Percentiles rank a stretch among this genome's conserved stretches.
Evolutionary conservation across 2,113 vertebrate genomes (phyloP).

Genomic region (Gasterosteus nipponicus): DNA sequence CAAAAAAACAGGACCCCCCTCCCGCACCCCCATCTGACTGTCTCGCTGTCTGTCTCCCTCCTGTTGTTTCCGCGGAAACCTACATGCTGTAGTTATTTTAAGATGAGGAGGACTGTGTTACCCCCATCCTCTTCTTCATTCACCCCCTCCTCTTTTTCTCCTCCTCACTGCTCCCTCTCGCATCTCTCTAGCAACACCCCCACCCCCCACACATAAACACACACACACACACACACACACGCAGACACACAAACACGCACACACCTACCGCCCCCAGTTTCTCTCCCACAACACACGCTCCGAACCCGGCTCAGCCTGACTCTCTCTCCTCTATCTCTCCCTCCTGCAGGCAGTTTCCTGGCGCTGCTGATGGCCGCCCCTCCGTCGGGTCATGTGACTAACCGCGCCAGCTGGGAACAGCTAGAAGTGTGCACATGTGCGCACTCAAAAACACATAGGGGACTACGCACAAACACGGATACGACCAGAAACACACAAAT

Average conservation of each 20-base stretch:
- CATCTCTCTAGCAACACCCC: slow-evolving; percentile 37
- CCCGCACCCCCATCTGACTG: slow-evolving; percentile 31
- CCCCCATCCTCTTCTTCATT: slow-evolving; percentile 64
- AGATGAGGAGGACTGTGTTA: slow-evolving; percentile 72
- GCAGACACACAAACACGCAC: not conserved
- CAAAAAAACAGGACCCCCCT: slow-evolving; percentile 56
- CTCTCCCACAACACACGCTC: slow-evolving; percentile 54
- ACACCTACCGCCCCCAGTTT: slow-evolving; percentile 44
- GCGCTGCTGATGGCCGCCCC: slow-evolving; percentile 75
- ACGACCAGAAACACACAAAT: slow-evolving; percentile 25
- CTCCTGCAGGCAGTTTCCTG: slow-evolving; percentile 79
- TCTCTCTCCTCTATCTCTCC: slow-evolving; percentile 49
- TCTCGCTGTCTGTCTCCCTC: slow-evolving; percentile 55
- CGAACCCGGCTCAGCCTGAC: slow-evolving; percentile 62
- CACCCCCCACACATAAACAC: slow-evolving; percentile 5
- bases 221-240: not conserved
- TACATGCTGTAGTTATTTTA: slow-evolving; percentile 79
- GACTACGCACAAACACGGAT: slow-evolving; percentile 29
- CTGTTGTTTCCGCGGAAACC: slow-evolving; percentile 72
- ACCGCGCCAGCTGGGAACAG: slow-evolving; percentile 78
- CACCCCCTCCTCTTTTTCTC: slow-evolving; percentile 44
- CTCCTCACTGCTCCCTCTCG: slow-evolving; percentile 50
- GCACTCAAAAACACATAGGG: slow-evolving; percentile 31
- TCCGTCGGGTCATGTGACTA: slow-evolving; percentile 79
- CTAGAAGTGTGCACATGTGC: slow-evolving; percentile 61